phyloP scores from a whole-genome alignment of 1,140 invertebrate genomes.

The Planococcus citri region DNA sequence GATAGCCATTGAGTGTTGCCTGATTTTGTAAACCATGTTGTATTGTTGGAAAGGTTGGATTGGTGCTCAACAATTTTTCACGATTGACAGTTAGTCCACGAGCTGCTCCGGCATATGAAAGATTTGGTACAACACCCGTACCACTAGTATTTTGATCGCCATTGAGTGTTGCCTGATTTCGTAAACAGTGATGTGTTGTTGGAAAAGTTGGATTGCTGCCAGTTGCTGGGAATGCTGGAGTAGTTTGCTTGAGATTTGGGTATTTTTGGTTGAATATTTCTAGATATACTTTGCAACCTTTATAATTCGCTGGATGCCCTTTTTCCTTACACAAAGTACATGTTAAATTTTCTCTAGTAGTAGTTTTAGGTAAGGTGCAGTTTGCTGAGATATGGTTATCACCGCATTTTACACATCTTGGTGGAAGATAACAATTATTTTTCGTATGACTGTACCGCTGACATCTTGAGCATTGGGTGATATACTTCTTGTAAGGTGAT shows the following conservation, averaged over 20 bases:
- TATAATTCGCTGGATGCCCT: background rate
- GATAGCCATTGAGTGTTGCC: too few relatives aligned
- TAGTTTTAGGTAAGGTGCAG: too few relatives aligned
- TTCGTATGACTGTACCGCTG: conserved; percentile 28
- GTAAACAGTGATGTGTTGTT: too few relatives aligned
- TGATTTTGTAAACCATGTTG: too few relatives aligned
- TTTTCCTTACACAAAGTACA: background rate
- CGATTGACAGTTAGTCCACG: too few relatives aligned
- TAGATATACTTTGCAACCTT: background rate
- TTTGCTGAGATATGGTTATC: conserved; percentile 28
- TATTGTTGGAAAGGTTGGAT: too few relatives aligned
- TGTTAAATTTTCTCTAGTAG: too few relatives aligned
- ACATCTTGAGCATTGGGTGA: conserved; percentile 28
- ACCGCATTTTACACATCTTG: conserved; percentile 34
- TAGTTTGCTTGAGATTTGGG: background rate
- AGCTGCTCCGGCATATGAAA: background rate
- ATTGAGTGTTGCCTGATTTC: too few relatives aligned
- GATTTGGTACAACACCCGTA: too few relatives aligned
- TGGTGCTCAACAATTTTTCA: too few relatives aligned
- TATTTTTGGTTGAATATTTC: background rate
- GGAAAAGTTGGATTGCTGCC: background rate
- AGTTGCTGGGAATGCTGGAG: too few relatives aligned
- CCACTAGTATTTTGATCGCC: too few relatives aligned
- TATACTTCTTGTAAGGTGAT: conserved; percentile 29
- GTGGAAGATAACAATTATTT: conserved; percentile 29